These are phyloP conservation scores for Nipponia nippon DNA, from an alignment of 2,113 vertebrate species.

Conservation along the genomic window DNA sequence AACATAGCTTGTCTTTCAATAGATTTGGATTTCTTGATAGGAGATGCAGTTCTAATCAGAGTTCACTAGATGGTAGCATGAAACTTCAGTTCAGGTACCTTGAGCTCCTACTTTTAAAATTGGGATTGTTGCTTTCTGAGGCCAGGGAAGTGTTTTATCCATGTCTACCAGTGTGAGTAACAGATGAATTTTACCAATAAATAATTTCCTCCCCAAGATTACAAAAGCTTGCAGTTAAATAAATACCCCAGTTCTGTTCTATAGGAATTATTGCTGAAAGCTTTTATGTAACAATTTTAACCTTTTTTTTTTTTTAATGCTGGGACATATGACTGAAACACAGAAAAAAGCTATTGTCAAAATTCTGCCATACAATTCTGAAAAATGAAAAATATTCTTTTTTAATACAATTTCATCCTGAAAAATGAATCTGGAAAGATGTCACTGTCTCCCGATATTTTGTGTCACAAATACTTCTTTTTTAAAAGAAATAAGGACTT, in stretches of 20 bases:
- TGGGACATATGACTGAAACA: background rate
- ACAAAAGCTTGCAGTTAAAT: background rate
- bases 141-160: background rate
- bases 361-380: background rate
- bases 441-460: background rate
- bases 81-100: background rate
- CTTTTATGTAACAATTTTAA: background rate
- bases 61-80: slow-evolving; percentile 32
- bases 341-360: background rate
- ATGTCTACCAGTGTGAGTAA: background rate
- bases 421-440: background rate
- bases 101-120: background rate
- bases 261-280: background rate
- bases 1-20: background rate
- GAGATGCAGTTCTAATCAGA: background rate
- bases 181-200: background rate
- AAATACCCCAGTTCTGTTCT: background rate
- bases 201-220: background rate
- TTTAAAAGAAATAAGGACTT: background rate
- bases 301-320: background rate
- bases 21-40: background rate
- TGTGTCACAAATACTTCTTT: background rate
- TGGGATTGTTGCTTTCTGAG: background rate
- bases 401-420: background rate
- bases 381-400: background rate